Conservation (phyloP, 2,113 vertebrate genomes). For the Phyllostomus discolor region DNA sequence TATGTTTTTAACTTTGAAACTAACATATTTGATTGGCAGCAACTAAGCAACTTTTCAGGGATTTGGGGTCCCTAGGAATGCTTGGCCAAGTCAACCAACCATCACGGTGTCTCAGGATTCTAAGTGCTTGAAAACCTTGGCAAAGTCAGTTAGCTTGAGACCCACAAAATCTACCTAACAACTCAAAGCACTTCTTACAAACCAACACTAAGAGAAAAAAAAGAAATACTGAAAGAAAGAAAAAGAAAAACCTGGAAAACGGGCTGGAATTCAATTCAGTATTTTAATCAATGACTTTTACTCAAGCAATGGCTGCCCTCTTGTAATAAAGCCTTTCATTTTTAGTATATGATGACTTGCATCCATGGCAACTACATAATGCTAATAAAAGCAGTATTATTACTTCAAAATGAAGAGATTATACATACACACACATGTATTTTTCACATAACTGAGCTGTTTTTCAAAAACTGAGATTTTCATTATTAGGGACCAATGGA, state of each 20-base stretch:
- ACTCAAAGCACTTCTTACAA: background rate
- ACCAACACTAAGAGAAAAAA: background rate
- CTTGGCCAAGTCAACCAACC: background rate
- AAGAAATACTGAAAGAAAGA: background rate
- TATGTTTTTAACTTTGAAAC: background rate
- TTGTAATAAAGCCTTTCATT: background rate
- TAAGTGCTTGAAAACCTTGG: background rate
- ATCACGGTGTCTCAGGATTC: background rate
- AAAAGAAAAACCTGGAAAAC: background rate
- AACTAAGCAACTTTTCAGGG: background rate
- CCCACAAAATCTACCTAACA: background rate
- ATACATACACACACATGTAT: background rate
- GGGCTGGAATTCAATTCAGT: background rate
- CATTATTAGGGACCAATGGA: background rate
- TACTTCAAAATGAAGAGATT: background rate
- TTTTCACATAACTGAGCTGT: background rate
- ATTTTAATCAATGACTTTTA: background rate
- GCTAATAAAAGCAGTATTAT: background rate
- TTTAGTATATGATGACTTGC: background rate
- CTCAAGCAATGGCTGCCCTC: background rate
- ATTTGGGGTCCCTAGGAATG: background rate
- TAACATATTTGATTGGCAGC: background rate
- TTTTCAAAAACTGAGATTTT: background rate
- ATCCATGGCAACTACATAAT: background rate
- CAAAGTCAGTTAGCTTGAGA: background rate